Base-by-base conservation (phyloP, 2,797 vertebrate genomes). In the Aeoliscus strigatus region DNA sequence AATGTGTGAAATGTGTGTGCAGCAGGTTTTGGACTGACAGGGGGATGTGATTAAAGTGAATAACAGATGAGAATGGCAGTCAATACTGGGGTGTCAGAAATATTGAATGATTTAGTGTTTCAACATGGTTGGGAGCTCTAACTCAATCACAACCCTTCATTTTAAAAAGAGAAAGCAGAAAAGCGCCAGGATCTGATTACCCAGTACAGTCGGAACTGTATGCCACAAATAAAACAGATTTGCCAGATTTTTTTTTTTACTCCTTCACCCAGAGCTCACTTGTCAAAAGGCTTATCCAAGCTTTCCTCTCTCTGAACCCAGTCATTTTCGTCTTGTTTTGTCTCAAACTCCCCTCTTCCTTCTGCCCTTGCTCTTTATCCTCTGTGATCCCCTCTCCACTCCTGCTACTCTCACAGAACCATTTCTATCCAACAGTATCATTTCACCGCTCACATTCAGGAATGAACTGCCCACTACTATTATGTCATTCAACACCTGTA, bases 211-310 rank as follows among this genome's bases (percentile, higher is more conserved):
- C 3, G 34, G 18, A 48, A n/a, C n/a, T n/a, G n/a, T n/a, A n/a
- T n/a, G n/a, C n/a, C 59, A 74, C 75, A 71, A 84, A 83, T 79
- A 75, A 81, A 81, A 80, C 54, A 75, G 83, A 79, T 27, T 47
- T 71, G 65, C 53, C 59, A 66, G 60, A 74, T 66, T 76, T 77
- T 66, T 71, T 54, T 63, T 74, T 75, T 63, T 69, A 71, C 80
- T 76, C 60, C 55, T 70, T 51, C 59, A 67, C 74, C 66, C 45
- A 60, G 56, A 80, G 60, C 77, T 69, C 70, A 67, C 76, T 85
- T 83, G 81, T 84, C 79, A 81, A 72, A 82, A 66, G 73, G 75
- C 78, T 87, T 85, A 87, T 82, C 77, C 64, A 27, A 60, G 81
- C 83, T 85, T 84, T 85, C 80, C 73, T 75, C 80, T 78, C 66